A percentile compares a stretch with the other conserved stretches of the same genome.
phyloP scores from a whole-genome alignment of 1,140 invertebrate genomes.

The Pogonomyrmex barbatus region DNA sequence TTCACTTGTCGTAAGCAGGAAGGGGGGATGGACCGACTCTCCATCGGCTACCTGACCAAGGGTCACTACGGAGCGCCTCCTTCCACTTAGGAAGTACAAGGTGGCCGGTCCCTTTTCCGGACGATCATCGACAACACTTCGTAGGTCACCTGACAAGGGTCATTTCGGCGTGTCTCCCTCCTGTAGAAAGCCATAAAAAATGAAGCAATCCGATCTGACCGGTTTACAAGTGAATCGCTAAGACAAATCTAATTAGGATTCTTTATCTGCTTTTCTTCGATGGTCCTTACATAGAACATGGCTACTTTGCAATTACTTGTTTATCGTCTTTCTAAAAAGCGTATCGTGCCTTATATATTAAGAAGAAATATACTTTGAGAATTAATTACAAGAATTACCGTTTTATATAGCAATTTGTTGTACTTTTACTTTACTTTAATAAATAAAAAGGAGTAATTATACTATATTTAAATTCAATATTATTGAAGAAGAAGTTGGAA shows the following conservation, averaged over 20 bases:
- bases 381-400: background rate
- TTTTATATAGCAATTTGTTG: background rate
- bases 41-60: slow-evolving; percentile 83
- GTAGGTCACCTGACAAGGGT: slow-evolving; percentile 74
- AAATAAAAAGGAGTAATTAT: background rate
- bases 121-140: slow-evolving; percentile 50
- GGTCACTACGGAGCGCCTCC: slow-evolving; percentile 76
- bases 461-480: background rate
- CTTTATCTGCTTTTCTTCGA: background rate
- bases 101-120: slow-evolving; percentile 69
- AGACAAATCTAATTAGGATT: slow-evolving; percentile 39
- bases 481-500: background rate
- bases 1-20: slow-evolving; percentile 78
- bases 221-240: slow-evolving; percentile 32
- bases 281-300: background rate
- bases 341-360: background rate
- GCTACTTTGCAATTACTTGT: background rate
- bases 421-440: background rate
- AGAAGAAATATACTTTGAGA: background rate
- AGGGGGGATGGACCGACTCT: slow-evolving; percentile 69
- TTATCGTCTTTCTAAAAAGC: background rate
- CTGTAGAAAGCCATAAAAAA: background rate
- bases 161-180: slow-evolving; percentile 58
- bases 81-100: slow-evolving; percentile 71
- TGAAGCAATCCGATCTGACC: slow-evolving; percentile 37